phyloP scores from a whole-genome alignment of 2,888 invertebrate species.

The Drosophila heteroneura region DNA sequence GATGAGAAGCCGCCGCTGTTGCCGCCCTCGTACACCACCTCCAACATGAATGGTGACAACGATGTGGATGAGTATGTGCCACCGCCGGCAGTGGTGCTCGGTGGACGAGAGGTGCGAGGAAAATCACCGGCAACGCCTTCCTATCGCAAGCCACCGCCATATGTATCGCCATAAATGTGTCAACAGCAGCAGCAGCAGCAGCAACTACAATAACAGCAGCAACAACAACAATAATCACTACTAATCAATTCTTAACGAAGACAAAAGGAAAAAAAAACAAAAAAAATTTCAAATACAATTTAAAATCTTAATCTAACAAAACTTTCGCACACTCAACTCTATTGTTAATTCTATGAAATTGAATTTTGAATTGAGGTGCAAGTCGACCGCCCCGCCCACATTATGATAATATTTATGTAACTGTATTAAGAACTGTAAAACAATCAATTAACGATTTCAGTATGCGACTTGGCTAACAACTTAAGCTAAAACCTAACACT shows the following conservation, averaged over 20 bases:
- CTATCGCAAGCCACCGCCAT: constrained; percentile 98
- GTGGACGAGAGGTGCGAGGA: constrained; percentile 89
- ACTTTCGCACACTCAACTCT: constrained; percentile 43
- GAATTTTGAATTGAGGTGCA: constrained; percentile 44
- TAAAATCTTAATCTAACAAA: constrained; percentile 46
- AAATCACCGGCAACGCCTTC: constrained; percentile 94
- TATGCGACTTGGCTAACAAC: constrained; percentile 58
- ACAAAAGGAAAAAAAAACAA: constrained; percentile 10
- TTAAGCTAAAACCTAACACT: constrained; percentile 46
- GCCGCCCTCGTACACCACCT: constrained; percentile 88
- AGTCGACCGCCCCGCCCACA: constrained; percentile 47
- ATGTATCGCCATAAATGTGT: constrained; percentile 95
- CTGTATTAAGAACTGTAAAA: constrained; percentile 66
- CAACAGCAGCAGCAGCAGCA: constrained; percentile 31
- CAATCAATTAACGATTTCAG: constrained; percentile 75
- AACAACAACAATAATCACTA: constrained; percentile 54
- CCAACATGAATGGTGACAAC: constrained; percentile 85
- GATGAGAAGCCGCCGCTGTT: constrained; percentile 97
- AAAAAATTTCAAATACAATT: constrained; percentile 17
- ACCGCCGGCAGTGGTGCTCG: constrained; percentile 91
- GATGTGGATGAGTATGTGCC: constrained; percentile 94
- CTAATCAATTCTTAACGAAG: constrained; percentile 30
- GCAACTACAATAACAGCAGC: constrained; percentile 48
- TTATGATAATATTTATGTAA: constrained; percentile 42
- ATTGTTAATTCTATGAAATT: constrained; percentile 26